Base-by-base conservation (phyloP, 2,797 vertebrate genomes). In the Hoplostethus atlanticus region DNA sequence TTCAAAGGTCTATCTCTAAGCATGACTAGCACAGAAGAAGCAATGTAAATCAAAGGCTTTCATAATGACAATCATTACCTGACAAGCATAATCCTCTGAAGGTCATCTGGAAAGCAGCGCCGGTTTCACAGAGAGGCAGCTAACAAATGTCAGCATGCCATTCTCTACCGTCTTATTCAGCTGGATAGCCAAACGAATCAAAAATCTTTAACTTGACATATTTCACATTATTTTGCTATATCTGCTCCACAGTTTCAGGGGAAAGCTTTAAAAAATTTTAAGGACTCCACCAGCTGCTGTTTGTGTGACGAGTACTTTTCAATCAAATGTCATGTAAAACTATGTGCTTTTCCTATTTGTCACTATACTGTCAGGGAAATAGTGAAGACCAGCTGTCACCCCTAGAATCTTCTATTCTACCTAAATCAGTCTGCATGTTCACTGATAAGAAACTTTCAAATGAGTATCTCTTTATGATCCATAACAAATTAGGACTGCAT, bases 51-150 rank as follows among this genome's bases (percentile, higher is more conserved):
- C 65, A 77, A 76, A 85, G 63, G 64, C 73, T 73, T 81, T 78
- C 66, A 80, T 81, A 83, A 89, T 90, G 83, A 86, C 71, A 67
- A 81, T 78, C 76, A 86, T 90, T 90, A 87, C 79, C 59, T 84
- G 86, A 77, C 79, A 80, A 64, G 89, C 87, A 91, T 89, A 86
- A 83, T 86, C 64, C 48, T 57, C n/a, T 62, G 84, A 89, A 92
- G 89, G 88, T 92, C 86, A 87, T 73, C 69, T 76, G 84, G 44
- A 42, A 73, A 77, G 64, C 64, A 73, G 59, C 71, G 73, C 9
- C 70, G 68, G 87, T 77, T 83, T 90, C 82, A 72, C 74, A 78
- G 64, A 74, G 64, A 86, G 51, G 54, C 68, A 40, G 71, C 73
- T 73, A 69, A 72, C 70, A 90, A 87, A 89, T 84, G 84, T 78